Evolutionary conservation across 2,113 vertebrate species (phyloP).

Genomic region (Sardina pilchardus): DNA sequence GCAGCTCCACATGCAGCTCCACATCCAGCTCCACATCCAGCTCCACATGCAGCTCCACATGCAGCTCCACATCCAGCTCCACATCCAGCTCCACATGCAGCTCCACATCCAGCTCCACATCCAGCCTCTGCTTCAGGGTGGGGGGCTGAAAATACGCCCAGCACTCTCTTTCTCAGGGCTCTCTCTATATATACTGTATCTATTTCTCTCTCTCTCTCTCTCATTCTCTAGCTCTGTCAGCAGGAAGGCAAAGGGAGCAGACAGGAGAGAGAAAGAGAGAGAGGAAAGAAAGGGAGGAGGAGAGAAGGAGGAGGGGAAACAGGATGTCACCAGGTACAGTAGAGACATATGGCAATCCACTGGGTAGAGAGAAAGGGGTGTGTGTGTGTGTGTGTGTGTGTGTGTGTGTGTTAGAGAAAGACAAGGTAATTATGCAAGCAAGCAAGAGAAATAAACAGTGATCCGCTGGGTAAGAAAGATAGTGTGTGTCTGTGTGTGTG

Average conservation of each 20-base stretch:
- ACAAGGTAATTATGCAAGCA: no score
- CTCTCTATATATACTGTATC: no score
- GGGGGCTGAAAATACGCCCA: background rate
- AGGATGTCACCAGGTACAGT: background rate
- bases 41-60: background rate
- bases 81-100: no score
- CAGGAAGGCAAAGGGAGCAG: background rate
- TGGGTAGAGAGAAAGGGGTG: background rate
- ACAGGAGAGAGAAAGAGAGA: no score
- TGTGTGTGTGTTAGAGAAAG: no score
- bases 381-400: no score
- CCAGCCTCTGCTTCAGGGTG: no score
- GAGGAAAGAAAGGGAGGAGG: no score
- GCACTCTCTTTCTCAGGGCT: background rate
- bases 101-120: background rate
- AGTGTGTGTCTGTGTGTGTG: no score
- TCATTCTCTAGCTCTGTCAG: background rate
- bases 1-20: background rate
- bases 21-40: no score
- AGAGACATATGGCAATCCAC: background rate
- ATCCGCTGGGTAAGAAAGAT: background rate
- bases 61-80: no score
- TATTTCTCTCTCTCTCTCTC: background rate
- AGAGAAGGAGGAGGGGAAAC: background rate
- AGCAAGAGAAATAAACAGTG: no score